Conservation (phyloP, 2,113 vertebrate species). For the Phylloscopus trochilus region DNA sequence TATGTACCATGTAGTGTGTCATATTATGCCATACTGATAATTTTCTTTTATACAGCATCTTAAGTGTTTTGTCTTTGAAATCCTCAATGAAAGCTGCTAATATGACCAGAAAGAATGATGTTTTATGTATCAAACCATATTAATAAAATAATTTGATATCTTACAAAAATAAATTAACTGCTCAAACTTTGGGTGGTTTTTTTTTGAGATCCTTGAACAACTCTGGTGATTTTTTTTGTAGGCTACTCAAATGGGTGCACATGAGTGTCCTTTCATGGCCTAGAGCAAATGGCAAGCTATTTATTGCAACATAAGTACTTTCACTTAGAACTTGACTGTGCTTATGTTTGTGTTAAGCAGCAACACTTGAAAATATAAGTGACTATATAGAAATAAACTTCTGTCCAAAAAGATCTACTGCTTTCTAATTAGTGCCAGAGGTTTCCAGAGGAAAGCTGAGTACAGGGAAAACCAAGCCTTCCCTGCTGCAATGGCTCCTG, state of each 20-base stretch:
- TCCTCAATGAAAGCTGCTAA: not conserved
- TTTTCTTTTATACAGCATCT: not conserved
- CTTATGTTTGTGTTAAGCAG: not conserved
- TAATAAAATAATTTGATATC: not conserved
- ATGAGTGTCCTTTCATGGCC: not conserved
- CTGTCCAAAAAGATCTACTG: not conserved
- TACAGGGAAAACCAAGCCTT: not conserved
- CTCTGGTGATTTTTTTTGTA: not conserved
- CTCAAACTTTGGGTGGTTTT: not conserved
- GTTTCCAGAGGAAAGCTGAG: not conserved
- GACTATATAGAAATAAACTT: not conserved
- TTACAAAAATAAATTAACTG: not conserved
- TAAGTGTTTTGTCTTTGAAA: not conserved
- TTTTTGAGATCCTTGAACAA: not conserved
- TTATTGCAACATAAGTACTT: not conserved
- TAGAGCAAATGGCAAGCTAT: not conserved
- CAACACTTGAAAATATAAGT: not conserved
- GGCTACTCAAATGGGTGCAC: not conserved
- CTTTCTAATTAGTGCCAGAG: not conserved
- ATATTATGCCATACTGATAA: not conserved
- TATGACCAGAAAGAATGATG: not conserved
- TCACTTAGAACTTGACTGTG: not conserved
- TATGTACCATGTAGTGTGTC: not conserved
- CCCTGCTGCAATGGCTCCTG: not conserved
- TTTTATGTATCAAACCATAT: not conserved